Conservation (phyloP, 2,113 vertebrate species). For the Cephalopterus ornatus region DNA sequence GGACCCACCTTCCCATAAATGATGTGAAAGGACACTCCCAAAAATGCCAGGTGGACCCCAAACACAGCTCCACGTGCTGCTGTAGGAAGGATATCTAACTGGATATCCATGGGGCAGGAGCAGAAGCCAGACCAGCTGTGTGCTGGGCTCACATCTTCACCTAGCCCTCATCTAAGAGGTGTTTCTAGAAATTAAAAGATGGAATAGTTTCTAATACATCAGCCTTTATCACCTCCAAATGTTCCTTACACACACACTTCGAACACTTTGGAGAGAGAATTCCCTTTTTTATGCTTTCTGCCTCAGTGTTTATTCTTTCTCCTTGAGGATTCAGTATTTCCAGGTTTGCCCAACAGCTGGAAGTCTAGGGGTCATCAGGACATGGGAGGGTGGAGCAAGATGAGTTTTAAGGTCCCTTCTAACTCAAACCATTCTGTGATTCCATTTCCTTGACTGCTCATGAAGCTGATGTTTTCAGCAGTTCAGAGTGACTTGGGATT, state of each 20-base stretch:
- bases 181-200: neutral
- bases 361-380: neutral
- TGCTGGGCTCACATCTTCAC: neutral
- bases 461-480: neutral
- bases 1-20: neutral
- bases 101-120: neutral
- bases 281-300: neutral
- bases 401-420: neutral
- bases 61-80: neutral
- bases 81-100: neutral
- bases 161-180: neutral
- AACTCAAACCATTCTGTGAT: accelerated
- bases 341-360: neutral
- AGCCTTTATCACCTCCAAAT: neutral
- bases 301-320: neutral
- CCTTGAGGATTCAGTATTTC: neutral
- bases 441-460: neutral
- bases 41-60: neutral
- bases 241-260: neutral
- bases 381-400: accelerated
- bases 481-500: constrained; percentile 2
- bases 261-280: neutral
- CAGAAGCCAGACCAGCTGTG: neutral
- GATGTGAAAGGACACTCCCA: neutral
- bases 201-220: accelerated